phyloP scores from a whole-genome alignment of 2,113 vertebrate genomes.

The Ailuropoda melanoleuca region DNA sequence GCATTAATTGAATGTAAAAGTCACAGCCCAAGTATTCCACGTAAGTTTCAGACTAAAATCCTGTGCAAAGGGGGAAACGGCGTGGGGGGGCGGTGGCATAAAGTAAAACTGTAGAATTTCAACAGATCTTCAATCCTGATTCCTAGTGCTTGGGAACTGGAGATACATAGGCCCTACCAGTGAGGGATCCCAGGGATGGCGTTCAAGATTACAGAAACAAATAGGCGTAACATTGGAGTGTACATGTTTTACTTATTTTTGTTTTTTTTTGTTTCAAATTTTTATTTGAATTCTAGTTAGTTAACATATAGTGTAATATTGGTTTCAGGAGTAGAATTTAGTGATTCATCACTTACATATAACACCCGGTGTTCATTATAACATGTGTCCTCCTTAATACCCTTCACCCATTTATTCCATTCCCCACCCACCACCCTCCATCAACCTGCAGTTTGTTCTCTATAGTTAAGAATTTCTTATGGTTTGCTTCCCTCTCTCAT shows the following conservation, averaged over 20 bases:
- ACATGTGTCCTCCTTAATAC: too few relatives aligned
- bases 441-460: too few relatives aligned
- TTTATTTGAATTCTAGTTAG: not conserved
- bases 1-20: not conserved
- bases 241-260: not conserved
- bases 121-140: not conserved
- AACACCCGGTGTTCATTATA: too few relatives aligned
- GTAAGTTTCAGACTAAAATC: not conserved
- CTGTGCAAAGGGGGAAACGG: not conserved
- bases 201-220: not conserved
- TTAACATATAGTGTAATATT: not conserved
- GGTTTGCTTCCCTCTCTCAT: too few relatives aligned
- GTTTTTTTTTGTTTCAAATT: not conserved
- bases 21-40: not conserved
- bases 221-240: not conserved
- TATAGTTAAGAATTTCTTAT: too few relatives aligned
- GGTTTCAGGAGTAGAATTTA: not conserved
- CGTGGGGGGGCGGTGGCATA: not conserved
- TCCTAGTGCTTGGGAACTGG: not conserved
- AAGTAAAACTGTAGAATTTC: not conserved
- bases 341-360: too few relatives aligned
- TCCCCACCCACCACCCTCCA: too few relatives aligned
- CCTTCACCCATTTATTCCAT: too few relatives aligned
- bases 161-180: not conserved
- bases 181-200: not conserved